These are phyloP conservation scores for Alosa alosa DNA, from an alignment of 2,113 vertebrate genomes.

Conservation along the genomic window DNA sequence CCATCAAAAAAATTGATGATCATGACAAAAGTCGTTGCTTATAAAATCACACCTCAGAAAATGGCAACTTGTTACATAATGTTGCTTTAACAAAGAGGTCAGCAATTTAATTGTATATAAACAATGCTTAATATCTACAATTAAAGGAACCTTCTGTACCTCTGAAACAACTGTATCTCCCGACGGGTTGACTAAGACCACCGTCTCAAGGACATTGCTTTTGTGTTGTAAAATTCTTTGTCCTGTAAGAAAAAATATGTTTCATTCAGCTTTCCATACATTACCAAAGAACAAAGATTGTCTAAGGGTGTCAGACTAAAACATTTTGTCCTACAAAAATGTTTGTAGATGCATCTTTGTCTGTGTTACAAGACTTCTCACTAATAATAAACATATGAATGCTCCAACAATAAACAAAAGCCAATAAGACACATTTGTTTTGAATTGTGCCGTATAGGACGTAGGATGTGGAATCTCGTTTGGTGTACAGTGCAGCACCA, in stretches of 20 bases:
- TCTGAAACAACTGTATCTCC: conserved; percentile 81
- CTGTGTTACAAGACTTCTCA: neutral
- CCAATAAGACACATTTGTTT: neutral
- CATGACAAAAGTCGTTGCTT: too few species aligned
- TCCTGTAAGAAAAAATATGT: conserved; percentile 72
- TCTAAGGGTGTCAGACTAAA: neutral
- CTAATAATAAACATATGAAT: neutral
- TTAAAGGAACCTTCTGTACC: conserved; percentile 65
- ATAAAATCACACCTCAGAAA: too few species aligned
- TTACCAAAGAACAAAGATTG: neutral
- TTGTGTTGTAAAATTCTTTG: conserved; percentile 92
- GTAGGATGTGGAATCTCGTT: neutral
- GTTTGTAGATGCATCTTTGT: neutral
- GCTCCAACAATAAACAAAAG: neutral
- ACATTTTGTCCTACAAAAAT: neutral
- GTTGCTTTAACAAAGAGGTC: too few species aligned
- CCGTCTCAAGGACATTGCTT: conserved; percentile 87
- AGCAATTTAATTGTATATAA: neutral
- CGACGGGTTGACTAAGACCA: conserved; percentile 91
- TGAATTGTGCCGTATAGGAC: neutral
- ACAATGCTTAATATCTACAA: neutral
- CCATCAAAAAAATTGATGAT: too few species aligned
- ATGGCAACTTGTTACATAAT: too few species aligned
- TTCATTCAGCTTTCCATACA: conserved; percentile 10
- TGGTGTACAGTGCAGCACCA: neutral